Evolutionary conservation across 2,888 invertebrate species (phyloP).

Genomic region (Eristalis arbustorum): DNA sequence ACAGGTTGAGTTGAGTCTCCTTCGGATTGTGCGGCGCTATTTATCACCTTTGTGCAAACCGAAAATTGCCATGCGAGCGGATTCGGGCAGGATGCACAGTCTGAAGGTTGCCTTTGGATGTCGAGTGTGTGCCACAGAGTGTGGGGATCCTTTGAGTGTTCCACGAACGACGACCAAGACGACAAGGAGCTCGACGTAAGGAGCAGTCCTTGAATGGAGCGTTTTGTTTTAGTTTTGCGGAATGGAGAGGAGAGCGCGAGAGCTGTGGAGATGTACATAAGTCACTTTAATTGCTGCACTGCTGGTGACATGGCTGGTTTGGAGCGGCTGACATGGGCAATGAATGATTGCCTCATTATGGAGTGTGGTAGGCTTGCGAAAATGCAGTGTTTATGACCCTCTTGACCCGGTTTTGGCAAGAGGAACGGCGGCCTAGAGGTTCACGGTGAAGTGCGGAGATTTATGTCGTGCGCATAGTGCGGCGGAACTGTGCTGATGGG

Average conservation of each 20-base stretch:
- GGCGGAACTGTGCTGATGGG: too few relatives aligned
- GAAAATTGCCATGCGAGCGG: constrained; percentile 12
- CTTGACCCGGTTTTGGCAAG: neutral
- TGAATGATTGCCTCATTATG: constrained; percentile 55
- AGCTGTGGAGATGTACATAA: constrained; percentile 7
- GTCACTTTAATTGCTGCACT: constrained; percentile 60
- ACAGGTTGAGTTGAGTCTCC: constrained; percentile 26
- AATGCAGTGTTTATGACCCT: neutral
- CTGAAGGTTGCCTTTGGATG: constrained; percentile 37
- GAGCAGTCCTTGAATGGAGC: constrained; percentile 40
- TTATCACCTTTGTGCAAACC: constrained; percentile 35
- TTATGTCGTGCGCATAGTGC: neutral
- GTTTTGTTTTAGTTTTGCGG: neutral
- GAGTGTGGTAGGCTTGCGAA: constrained; percentile 24
- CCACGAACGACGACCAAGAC: too few relatives aligned
- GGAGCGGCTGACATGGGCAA: constrained; percentile 35
- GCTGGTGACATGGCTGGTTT: constrained; percentile 18
- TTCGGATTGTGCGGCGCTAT: constrained; percentile 4
- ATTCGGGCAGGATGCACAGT: neutral
- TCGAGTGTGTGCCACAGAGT: constrained; percentile 20
- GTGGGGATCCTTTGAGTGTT: constrained; percentile 48
- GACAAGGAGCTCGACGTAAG: neutral
- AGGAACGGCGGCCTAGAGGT: neutral
- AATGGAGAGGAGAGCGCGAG: too few relatives aligned
- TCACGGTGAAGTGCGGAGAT: neutral